Conservation (phyloP, 2,888 invertebrate species). For the Trissoscelio sp. region DNA sequence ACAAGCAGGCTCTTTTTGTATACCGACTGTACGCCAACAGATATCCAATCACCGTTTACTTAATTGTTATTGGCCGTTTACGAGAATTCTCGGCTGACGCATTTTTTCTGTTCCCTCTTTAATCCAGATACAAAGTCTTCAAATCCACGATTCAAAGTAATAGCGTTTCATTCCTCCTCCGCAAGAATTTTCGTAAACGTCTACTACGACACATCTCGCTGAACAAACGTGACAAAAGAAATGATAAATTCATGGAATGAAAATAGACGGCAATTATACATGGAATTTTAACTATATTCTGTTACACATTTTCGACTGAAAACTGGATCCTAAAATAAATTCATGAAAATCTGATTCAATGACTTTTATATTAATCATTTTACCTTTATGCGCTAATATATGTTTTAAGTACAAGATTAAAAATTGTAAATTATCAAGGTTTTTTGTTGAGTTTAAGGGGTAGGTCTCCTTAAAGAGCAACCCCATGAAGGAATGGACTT, state of each 20-base stretch:
- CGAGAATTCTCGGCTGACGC: slow-evolving; percentile 57
- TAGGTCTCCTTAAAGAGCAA: too few relatives aligned
- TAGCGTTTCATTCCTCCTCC: slow-evolving; percentile 69
- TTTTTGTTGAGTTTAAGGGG: too few relatives aligned
- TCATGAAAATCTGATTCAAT: slow-evolving; percentile 69
- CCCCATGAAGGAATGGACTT: too few relatives aligned
- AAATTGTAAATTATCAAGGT: too few relatives aligned
- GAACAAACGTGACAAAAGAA: slow-evolving; percentile 52
- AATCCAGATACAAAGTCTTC: slow-evolving; percentile 61
- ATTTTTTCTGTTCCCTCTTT: slow-evolving; percentile 31
- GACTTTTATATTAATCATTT: too few relatives aligned
- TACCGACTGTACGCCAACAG: slow-evolving; percentile 40
- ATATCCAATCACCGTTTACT: slow-evolving; percentile 40
- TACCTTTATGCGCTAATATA: too few relatives aligned
- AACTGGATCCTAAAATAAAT: slow-evolving; percentile 73
- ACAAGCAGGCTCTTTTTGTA: slow-evolving; percentile 55
- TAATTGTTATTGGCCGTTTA: slow-evolving; percentile 59
- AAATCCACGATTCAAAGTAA: slow-evolving; percentile 70
- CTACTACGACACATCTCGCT: slow-evolving; percentile 69
- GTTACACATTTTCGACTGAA: slow-evolving; percentile 73
- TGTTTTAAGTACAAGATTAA: too few relatives aligned
- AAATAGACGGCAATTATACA: slow-evolving; percentile 67
- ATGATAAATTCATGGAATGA: slow-evolving; percentile 51
- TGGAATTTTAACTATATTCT: slow-evolving; percentile 74
- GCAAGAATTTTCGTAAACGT: slow-evolving; percentile 68